Base-by-base conservation (phyloP, 2,797 vertebrate genomes). In the Cryptoblepharus egeriae region DNA sequence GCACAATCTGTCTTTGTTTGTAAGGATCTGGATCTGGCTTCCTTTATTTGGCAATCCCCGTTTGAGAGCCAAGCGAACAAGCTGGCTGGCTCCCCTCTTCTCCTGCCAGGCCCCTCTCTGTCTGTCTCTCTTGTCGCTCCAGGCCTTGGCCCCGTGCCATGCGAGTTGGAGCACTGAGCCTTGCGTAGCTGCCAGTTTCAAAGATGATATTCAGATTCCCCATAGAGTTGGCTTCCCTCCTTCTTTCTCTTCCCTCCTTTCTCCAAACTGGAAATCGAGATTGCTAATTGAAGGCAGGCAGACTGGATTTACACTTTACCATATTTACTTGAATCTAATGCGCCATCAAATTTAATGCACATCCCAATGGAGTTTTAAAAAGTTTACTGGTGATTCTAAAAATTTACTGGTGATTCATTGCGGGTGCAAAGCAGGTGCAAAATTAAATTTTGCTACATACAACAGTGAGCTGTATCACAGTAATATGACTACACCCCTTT, bases 201-300 rank as follows among this genome's bases (percentile, higher is more conserved):
- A 70, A 76, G 61, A 87, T 82, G 64, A 75, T 70, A 57, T 86
- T 86, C 75, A 57, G 35, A 75, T 86, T 86, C 71, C 80, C 80
- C 18, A 12, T 64, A 13, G 80, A 75, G 70, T 55, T 73, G 57
- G 64, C 70, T 63, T 75, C 80, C 35, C 75, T 32, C 39, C 18
- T 20, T 64, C 39, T 20, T 45, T 20, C 37, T 3, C 3, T 22
- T 13, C 1, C 3, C 42, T 57, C 18, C 26, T 15, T 35, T 35
- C 32, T 30, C 63, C 18, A 45, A 76, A n/a, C 67, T 79, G 72
- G 80, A 75, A 75, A 37, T 75, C 61, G 63, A 79, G 75, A 63
- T 63, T 22, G 35, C 75, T 82, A 75, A 79, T 79, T 68, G 75
- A 79, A 82, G 75, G 55, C 84, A 82, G 80, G 57, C 77, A 30